phyloP scores from a whole-genome alignment of 2,888 invertebrate species.

The Morpho helenor region DNA sequence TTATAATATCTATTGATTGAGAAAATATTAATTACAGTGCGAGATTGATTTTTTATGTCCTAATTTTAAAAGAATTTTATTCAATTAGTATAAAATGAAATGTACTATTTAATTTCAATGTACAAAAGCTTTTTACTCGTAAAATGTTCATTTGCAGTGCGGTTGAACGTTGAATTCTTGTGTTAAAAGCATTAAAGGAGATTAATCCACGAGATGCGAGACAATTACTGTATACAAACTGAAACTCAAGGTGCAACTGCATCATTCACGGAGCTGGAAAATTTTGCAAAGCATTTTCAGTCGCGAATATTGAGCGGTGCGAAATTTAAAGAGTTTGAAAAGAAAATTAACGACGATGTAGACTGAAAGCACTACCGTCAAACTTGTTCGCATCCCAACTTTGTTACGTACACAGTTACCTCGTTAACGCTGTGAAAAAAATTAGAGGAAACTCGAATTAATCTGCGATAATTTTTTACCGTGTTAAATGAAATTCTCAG shows the following conservation, averaged over 20 bases:
- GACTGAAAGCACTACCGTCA: conserved; percentile 45
- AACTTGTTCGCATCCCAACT: conserved; percentile 60
- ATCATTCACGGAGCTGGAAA: conserved; percentile 34
- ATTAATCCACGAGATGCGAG: conserved; percentile 17
- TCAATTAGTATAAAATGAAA: too few species aligned
- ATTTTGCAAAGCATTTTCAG: conserved; percentile 45
- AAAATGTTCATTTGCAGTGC: not conserved
- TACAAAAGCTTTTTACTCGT: too few species aligned
- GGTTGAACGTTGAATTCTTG: conserved; percentile 2
- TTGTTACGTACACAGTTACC: conserved; percentile 64
- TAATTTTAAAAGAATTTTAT: too few species aligned
- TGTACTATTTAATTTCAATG: too few species aligned
- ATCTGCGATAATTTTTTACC: conserved; percentile 50
- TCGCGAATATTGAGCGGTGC: conserved; percentile 54
- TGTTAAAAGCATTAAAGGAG: conserved; percentile 12
- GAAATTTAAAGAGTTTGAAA: conserved; percentile 68
- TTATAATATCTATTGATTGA: too few species aligned
- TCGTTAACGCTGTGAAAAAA: conserved; percentile 64
- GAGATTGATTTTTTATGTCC: too few species aligned
- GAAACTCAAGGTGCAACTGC: conserved; percentile 22
- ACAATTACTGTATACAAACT: conserved; percentile 19
- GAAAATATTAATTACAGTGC: too few species aligned
- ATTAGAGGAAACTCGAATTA: conserved; percentile 60
- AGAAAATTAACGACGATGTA: conserved; percentile 62
- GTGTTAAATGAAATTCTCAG: conserved; percentile 46